phyloP scores from a whole-genome alignment of 2,797 vertebrate genomes.

The Protonibea diacanthus region DNA sequence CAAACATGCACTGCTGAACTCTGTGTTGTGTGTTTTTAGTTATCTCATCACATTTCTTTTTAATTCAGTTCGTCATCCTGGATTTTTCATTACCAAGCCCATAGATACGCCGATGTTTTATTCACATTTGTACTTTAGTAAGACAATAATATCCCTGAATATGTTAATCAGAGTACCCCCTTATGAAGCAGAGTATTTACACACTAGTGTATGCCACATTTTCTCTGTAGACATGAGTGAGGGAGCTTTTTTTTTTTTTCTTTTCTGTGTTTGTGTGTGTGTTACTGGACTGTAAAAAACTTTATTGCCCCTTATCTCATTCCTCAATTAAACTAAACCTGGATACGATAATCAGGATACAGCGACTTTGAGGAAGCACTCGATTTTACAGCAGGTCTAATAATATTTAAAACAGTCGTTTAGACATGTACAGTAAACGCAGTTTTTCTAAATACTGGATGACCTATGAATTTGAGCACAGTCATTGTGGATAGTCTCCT shows the following conservation, averaged over 20 bases:
- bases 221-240: constrained; percentile 4
- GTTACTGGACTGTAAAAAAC: constrained; percentile 20
- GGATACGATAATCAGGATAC: not conserved
- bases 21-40: not conserved
- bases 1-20: not conserved
- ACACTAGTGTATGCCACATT: not conserved
- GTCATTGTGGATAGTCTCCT: not conserved
- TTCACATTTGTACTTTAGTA: constrained; percentile 2
- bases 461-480: not conserved
- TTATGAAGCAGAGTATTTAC: not conserved
- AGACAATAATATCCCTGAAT: not conserved
- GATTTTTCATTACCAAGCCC: not conserved
- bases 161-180: not conserved
- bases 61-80: not conserved
- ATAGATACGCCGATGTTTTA: not conserved
- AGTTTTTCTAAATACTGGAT: not conserved
- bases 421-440: not conserved
- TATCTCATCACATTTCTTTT: constrained; percentile 6
- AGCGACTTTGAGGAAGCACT: not conserved
- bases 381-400: not conserved
- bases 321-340: constrained; percentile 16
- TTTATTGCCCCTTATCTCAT: constrained; percentile 11
- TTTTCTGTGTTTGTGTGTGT: not conserved
- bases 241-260: not conserved
- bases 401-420: not conserved